Conservation (phyloP, 2,113 vertebrate genomes). For the Halichoerus grypus region DNA sequence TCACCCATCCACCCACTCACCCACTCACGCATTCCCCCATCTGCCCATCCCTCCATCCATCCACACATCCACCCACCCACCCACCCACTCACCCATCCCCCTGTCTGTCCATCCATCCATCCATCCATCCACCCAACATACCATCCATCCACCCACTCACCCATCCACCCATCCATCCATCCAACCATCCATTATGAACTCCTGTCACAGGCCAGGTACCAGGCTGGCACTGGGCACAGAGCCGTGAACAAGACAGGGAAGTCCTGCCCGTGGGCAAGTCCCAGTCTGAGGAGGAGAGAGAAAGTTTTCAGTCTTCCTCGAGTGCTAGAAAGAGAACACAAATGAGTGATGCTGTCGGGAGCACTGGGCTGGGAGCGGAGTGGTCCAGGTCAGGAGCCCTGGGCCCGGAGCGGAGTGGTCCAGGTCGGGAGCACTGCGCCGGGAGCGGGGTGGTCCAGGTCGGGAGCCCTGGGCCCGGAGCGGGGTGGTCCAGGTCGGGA, state of each 20-base stretch:
- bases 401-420: too few species aligned
- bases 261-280: neutral
- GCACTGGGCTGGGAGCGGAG: too few species aligned
- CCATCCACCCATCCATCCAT: neutral
- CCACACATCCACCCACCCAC: neutral
- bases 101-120: accelerated
- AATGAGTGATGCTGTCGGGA: too few species aligned
- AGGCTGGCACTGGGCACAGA: neutral
- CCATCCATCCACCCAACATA: too few species aligned
- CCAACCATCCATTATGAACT: neutral
- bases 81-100: too few species aligned
- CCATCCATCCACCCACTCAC: too few species aligned
- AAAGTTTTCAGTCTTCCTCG: accelerated
- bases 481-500: too few species aligned
- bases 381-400: neutral
- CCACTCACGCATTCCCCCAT: too few species aligned
- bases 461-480: too few species aligned
- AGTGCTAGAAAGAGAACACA: neutral
- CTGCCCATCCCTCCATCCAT: neutral
- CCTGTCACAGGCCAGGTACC: neutral
- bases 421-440: too few species aligned
- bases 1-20: accelerated
- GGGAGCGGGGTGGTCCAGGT: too few species aligned
- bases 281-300: accelerated
- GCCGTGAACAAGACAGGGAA: neutral